A percentile compares a stretch with the other conserved stretches of the same genome.
phyloP scores from a whole-genome alignment of 2,797 vertebrate species.

The Bradypodion ventrale region DNA sequence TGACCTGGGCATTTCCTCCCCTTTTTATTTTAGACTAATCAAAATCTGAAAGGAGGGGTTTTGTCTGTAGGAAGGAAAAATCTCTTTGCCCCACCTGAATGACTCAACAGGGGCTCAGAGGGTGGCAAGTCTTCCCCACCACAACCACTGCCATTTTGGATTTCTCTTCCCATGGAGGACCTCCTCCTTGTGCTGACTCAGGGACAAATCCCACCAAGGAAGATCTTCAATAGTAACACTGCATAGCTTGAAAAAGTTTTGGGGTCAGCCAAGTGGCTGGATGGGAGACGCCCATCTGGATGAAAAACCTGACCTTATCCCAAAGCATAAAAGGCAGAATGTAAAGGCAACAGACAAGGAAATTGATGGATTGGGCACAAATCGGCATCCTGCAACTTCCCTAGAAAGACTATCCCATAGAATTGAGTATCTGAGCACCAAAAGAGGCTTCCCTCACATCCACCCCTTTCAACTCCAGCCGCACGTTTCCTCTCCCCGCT shows the following conservation, averaged over 20 bases:
- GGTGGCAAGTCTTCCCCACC: not conserved
- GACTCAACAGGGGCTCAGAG: not conserved
- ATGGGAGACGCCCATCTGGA: not conserved
- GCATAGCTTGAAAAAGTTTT: not conserved
- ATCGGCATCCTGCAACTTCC: not conserved
- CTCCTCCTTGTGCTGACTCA: not conserved
- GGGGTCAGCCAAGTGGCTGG: not conserved
- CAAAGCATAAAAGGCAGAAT: not conserved
- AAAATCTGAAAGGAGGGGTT: too few species aligned
- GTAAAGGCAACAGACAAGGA: not conserved
- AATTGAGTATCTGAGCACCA: not conserved
- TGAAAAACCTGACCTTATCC: not conserved
- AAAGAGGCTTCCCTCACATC: not conserved
- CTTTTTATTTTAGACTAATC: too few species aligned
- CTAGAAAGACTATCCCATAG: not conserved
- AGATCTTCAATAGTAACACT: not conserved
- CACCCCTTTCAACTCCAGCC: not conserved
- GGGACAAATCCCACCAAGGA: not conserved
- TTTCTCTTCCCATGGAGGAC: not conserved
- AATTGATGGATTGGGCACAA: not conserved
- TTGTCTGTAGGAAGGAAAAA: not conserved
- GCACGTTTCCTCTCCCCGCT: not conserved
- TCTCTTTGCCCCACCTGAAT: not conserved
- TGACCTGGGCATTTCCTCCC: too few species aligned
- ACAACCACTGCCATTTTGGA: too few species aligned